phyloP scores from a whole-genome alignment of 2,113 vertebrate genomes.

The Poicephalus gulielmi region DNA sequence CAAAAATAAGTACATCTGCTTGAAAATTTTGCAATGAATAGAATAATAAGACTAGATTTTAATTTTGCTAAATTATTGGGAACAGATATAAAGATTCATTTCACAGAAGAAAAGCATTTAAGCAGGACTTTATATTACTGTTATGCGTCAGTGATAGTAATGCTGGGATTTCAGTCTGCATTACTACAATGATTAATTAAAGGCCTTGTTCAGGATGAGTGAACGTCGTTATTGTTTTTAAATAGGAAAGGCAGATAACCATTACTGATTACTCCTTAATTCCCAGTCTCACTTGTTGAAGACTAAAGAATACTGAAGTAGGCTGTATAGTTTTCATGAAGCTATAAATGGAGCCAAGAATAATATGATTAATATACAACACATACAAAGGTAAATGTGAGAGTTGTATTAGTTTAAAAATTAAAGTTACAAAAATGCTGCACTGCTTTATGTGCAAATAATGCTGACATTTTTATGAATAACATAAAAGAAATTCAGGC shows the following conservation, averaged over 20 bases:
- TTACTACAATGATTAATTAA: slow-evolving; percentile 96
- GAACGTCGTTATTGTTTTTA: slow-evolving; percentile 93
- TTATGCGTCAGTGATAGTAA: slow-evolving; percentile 74
- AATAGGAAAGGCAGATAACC: slow-evolving; percentile 89
- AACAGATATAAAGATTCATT: slow-evolving; percentile 73
- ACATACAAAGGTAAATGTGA: slow-evolving; percentile 22
- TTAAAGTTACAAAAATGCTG: slow-evolving; percentile 2
- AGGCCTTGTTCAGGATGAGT: slow-evolving; percentile 82
- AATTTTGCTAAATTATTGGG: slow-evolving; percentile 65
- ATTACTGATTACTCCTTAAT: slow-evolving; percentile 79
- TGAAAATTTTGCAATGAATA: slow-evolving; percentile 52
- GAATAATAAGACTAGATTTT: slow-evolving; percentile 53
- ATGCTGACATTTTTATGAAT: not conserved
- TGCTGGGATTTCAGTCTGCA: slow-evolving; percentile 78
- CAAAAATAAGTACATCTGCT: slow-evolving; percentile 15
- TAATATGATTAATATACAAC: slow-evolving; percentile 59
- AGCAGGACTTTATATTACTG: slow-evolving; percentile 71
- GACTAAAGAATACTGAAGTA: slow-evolving; percentile 73
- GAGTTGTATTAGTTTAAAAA: slow-evolving; percentile 35
- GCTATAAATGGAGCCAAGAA: slow-evolving; percentile 57
- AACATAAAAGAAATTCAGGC: not conserved
- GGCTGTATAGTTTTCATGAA: slow-evolving; percentile 69
- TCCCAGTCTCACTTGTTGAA: slow-evolving; percentile 77
- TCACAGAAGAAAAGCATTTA: slow-evolving; percentile 74
- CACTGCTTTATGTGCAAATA: not conserved